Base-by-base conservation (phyloP, 37 sponge, comb jelly and placozoan genomes). In the Sycon ciliatum region DNA sequence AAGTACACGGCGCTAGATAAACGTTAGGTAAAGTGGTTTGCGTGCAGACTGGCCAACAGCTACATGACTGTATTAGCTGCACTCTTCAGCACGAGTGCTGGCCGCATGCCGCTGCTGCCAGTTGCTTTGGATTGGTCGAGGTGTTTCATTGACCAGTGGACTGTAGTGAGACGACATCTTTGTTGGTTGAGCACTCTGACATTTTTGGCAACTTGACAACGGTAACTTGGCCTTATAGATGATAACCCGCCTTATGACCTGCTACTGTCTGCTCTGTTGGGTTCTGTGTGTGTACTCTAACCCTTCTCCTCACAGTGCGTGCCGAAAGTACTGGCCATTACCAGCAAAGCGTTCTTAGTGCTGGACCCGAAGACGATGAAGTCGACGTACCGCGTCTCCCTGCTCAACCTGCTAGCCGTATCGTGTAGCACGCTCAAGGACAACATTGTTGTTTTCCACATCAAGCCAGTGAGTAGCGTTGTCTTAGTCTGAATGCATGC, bases 391-490 rank as follows among this genome's bases (percentile, higher is more conserved):
- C 78, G 84, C 0, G 61, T 90, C 0, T 70, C 65, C 1, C 52
- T 90, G 34, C 28, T 29, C 39, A 37, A 90, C 58, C 5, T 90
- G 20, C 61, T 62, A 16, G 53, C 56, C 1, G 67, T 90, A 35
- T 90, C 87, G 16, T 23, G 86, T 9, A 81, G 81, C 36, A 39
- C 58, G 20, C 84, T 66, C 79, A 68, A 60, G 53, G 91, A 90
- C 69, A 37, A 57, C 61, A 57, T 81, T 49, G 73, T 80, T 37
- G 71, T 90, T 30, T 30, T 90, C 11, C 91, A 90, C 67, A 68
- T 86, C 20, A 64, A 75, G 6, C 80, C 79, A 18, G 90, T 89
- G 24, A 82, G 87, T 52, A 2, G 28, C 53, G 3, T 73, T 5
- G 20, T 68, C n/a, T n/a, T n/a, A n/a, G n/a, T n/a, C n/a, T n/a